Percentiles rank a stretch among this genome's conserved stretches.
These are phyloP conservation scores for Chanos chanos DNA, from an alignment of 2,797 vertebrate genomes.

Conservation along the genomic window DNA sequence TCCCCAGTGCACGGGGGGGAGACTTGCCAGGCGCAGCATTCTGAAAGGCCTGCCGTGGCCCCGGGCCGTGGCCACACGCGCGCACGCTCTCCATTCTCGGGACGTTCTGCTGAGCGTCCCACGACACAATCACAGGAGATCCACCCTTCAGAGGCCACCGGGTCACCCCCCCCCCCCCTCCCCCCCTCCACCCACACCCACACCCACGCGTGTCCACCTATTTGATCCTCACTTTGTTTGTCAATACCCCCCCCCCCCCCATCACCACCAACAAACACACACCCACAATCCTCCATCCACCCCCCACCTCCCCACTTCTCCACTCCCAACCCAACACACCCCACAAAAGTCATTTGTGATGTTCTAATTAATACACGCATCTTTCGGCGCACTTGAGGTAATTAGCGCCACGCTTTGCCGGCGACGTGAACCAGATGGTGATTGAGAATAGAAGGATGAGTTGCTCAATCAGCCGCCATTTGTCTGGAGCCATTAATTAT, in stretches of 20 bases:
- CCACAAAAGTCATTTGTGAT: too few species aligned
- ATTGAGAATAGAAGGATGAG: slow-evolving; percentile 78
- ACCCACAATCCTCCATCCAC: not conserved
- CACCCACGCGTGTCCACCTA: slow-evolving; percentile 41
- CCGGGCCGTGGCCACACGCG: slow-evolving; percentile 42
- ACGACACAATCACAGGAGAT: too few species aligned
- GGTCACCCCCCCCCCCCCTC: not conserved
- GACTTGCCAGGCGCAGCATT: slow-evolving; percentile 56
- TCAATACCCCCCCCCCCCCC: too few species aligned
- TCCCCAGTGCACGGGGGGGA: slow-evolving; percentile 45
- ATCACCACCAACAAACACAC: not conserved
- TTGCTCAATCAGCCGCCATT: slow-evolving; percentile 80
- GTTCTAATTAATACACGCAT: slow-evolving; percentile 74
- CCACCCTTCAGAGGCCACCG: slow-evolving; percentile 22
- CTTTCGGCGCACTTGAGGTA: slow-evolving; percentile 74
- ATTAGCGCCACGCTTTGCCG: slow-evolving; percentile 74
- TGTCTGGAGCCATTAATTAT: slow-evolving; percentile 82
- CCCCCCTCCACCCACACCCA: slow-evolving; percentile 8
- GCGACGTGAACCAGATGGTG: slow-evolving; percentile 77
- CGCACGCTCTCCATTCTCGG: slow-evolving; percentile 32
- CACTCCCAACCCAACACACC: not conserved
- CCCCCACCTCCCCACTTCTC: not conserved
- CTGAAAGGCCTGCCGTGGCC: slow-evolving; percentile 54
- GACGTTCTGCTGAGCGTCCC: too few species aligned
- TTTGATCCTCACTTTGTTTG: slow-evolving; percentile 44